Percentiles rank a stretch among this genome's conserved stretches.
Conservation (phyloP, 2,113 vertebrate species). For the Saiga tatarica region DNA sequence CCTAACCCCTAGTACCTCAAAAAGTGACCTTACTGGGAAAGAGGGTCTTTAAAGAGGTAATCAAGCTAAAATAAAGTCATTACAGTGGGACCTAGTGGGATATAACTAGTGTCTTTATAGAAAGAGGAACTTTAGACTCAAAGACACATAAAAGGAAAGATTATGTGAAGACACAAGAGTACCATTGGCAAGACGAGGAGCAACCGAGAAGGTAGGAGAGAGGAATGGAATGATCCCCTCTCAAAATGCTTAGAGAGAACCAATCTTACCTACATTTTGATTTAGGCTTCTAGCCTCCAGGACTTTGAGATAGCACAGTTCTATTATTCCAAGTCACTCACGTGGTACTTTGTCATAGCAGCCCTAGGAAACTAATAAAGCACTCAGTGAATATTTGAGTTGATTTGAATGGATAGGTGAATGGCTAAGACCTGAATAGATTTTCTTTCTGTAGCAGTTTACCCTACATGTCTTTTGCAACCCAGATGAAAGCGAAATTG, state of each 20-base stretch:
- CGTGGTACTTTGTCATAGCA: background rate
- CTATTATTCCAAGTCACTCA: background rate
- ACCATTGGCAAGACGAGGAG: background rate
- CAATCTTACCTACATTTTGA: background rate
- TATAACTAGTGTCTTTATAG: background rate
- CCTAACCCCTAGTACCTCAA: background rate
- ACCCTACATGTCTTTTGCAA: background rate
- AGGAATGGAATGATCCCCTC: background rate
- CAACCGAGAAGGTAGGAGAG: background rate
- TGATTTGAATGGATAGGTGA: background rate
- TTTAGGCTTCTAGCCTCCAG: background rate
- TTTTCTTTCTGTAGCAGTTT: background rate
- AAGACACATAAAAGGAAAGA: background rate
- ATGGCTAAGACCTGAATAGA: background rate
- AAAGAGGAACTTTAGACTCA: background rate
- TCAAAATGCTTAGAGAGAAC: background rate
- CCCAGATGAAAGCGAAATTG: background rate
- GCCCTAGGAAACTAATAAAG: background rate
- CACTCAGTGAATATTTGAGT: background rate
- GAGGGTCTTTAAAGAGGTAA: background rate
- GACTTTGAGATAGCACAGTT: background rate
- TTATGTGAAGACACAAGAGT: background rate
- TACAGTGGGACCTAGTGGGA: background rate
- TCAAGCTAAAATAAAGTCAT: background rate
- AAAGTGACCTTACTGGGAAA: background rate